Evolutionary conservation across 2,113 vertebrate species (phyloP).

Genomic region (Onychostoma macrolepis): DNA sequence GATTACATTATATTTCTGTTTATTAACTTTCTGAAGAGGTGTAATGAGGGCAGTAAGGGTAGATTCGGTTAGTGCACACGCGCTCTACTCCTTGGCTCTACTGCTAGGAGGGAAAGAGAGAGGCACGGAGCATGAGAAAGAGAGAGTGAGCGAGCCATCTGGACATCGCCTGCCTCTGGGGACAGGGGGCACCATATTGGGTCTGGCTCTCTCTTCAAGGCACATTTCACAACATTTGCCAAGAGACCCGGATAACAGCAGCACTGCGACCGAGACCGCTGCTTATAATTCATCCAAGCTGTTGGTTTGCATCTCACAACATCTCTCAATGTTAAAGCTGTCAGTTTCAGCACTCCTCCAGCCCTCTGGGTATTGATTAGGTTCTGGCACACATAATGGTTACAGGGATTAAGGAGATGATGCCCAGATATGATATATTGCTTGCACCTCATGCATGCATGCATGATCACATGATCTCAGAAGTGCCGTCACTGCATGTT

Average conservation of each 20-base stretch:
- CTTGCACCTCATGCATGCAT: not conserved
- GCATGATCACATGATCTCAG: slow-evolving; percentile 15
- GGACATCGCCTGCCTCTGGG: slow-evolving; percentile 66
- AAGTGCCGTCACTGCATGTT: not conserved
- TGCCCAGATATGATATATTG: slow-evolving; percentile 16
- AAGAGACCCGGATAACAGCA: slow-evolving; percentile 52
- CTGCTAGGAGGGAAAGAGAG: not conserved
- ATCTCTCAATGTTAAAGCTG: slow-evolving; percentile 49
- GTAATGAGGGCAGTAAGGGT: slow-evolving; percentile 27
- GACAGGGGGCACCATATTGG: slow-evolving; percentile 57
- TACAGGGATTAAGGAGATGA: slow-evolving; percentile 35
- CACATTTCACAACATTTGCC: slow-evolving; percentile 57
- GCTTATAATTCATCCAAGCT: slow-evolving; percentile 49
- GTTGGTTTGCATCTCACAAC: slow-evolving; percentile 25
- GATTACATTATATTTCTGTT: slow-evolving; percentile 27
- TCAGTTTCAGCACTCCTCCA: slow-evolving; percentile 56
- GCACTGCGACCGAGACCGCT: slow-evolving; percentile 31
- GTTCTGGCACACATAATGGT: slow-evolving; percentile 44
- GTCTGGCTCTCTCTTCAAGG: slow-evolving; percentile 53
- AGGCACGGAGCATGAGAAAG: not conserved
- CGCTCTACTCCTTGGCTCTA: slow-evolving; percentile 58
- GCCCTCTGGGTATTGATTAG: slow-evolving; percentile 70
- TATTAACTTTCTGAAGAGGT: slow-evolving; percentile 39
- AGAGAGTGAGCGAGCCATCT: slow-evolving; percentile 66
- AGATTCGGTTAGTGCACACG: slow-evolving; percentile 63